Evolutionary conservation across 2,888 invertebrate species (phyloP), one percentile per base, ranked within the genome.

Genomic region (Smittia aterrima): DNA sequence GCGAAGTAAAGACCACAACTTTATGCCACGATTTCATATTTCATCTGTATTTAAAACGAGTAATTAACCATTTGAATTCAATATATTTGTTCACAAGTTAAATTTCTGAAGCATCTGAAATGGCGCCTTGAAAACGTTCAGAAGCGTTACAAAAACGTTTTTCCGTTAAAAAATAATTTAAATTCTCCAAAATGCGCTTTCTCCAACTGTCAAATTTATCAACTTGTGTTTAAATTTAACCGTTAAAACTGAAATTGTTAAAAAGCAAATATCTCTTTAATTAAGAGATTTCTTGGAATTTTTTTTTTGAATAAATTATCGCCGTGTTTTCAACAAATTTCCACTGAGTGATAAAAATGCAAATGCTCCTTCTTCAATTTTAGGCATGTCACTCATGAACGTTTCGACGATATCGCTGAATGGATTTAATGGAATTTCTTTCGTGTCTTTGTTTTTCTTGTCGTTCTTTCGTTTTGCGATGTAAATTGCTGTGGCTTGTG

Each of bases 321-420:
- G n/a, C 9, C 53, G n/a, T 13, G n/a, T 16, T 20, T 9, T 9
- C 24, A 70, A 25, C 11, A 72, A n/a, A 62, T 72, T 58, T 38
- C 71, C 71, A 32, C 38, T 72, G n/a, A 72, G 38, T 22, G 71
- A 38, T n/a, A 73, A 18, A 13, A 73, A 41, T 1, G 64, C 73
- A 41, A 64, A 73, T 1, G 64, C 73, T 9, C 73, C 73, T 40
- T 73, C 73, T 22, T 73, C 73, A 11, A 62, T 41, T 25, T 13
- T 62, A 1, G 73, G 64, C 1, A 73, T 38, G 1, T 24, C 25
- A 24, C 32, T 64, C 73, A 73, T 64, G 18, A 73, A 73, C 18
- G 7, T 22, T 73, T 73, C 73, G 40, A 73, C 40, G 32, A 62
- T 73, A 18, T 41, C 64, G 20, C 62, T 40, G 18, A 38, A 18